These are phyloP conservation scores for Laticauda colubrina DNA, from an alignment of 2,113 vertebrate species.

Conservation along the genomic window DNA sequence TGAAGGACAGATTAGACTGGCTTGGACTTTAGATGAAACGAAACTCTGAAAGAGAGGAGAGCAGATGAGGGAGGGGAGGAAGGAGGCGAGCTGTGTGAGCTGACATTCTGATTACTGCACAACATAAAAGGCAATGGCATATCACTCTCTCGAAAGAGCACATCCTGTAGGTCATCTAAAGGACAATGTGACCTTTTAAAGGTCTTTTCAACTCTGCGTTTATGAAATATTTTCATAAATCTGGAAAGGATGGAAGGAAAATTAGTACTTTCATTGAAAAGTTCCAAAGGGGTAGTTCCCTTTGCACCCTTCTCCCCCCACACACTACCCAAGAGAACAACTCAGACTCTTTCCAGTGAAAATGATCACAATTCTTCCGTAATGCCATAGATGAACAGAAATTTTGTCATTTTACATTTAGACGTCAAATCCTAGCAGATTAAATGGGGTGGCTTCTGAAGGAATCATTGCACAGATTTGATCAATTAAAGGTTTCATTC, in stretches of 20 bases:
- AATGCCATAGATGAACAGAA: neutral
- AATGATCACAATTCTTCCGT: neutral
- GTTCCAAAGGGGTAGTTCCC: neutral
- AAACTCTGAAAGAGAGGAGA: slow-evolving; percentile 17
- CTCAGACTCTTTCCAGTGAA: too few relatives aligned
- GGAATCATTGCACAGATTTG: slow-evolving; percentile 11
- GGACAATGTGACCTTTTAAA: slow-evolving; percentile 35
- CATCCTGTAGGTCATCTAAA: slow-evolving; percentile 15
- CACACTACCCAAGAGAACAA: neutral
- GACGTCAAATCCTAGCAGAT: neutral
- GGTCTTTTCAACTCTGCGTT: neutral
- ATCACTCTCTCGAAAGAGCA: slow-evolving; percentile 1
- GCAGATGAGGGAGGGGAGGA: slow-evolving; percentile 20
- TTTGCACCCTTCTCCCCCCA: neutral
- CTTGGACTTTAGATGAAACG: neutral
- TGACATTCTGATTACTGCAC: slow-evolving; percentile 44
- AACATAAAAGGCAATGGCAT: slow-evolving; percentile 32
- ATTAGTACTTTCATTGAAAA: slow-evolving; percentile 20
- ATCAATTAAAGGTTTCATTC: slow-evolving; percentile 17
- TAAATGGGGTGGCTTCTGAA: neutral
- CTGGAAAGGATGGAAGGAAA: slow-evolving; percentile 35
- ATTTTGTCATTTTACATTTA: neutral
- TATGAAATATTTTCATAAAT: slow-evolving; percentile 28
- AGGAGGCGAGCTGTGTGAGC: slow-evolving; percentile 15
- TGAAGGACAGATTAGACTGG: slow-evolving; percentile 12